Evolutionary conservation across 2,888 invertebrate species (phyloP).

Genomic region (Lampropteryx suffumata): DNA sequence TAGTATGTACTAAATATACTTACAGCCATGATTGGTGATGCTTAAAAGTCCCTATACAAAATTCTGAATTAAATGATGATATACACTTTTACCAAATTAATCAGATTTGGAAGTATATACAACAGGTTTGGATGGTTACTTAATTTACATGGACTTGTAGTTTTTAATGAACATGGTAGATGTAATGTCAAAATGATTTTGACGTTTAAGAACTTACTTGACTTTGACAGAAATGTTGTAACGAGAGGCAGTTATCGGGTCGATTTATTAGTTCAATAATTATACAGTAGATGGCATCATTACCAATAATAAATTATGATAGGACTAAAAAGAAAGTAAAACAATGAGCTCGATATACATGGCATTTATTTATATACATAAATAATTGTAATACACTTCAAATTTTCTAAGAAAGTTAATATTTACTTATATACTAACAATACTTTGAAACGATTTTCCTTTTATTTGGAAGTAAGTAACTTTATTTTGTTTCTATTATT

Average conservation of each 20-base stretch:
- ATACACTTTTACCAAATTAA: too few relatives aligned
- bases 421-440: slow-evolving; percentile 35
- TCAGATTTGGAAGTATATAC: too few relatives aligned
- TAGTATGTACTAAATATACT: too few relatives aligned
- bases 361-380: slow-evolving; percentile 64
- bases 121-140: too few relatives aligned
- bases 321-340: slow-evolving; percentile 37
- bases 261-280: slow-evolving; percentile 1
- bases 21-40: not conserved
- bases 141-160: too few relatives aligned
- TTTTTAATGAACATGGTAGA: too few relatives aligned
- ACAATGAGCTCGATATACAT: slow-evolving; percentile 62
- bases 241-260: too few relatives aligned
- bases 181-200: too few relatives aligned
- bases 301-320: too few relatives aligned
- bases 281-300: slow-evolving; percentile 1
- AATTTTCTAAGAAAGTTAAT: slow-evolving; percentile 47
- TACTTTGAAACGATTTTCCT: slow-evolving; percentile 49
- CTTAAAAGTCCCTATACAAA: too few relatives aligned
- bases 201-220: not conserved
- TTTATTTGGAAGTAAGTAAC: slow-evolving; percentile 43
- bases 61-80: too few relatives aligned
- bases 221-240: not conserved
- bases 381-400: slow-evolving; percentile 52
- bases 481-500: slow-evolving; percentile 15